Conservation (phyloP, 2,797 vertebrate genomes). For the Spatula clypeata region DNA sequence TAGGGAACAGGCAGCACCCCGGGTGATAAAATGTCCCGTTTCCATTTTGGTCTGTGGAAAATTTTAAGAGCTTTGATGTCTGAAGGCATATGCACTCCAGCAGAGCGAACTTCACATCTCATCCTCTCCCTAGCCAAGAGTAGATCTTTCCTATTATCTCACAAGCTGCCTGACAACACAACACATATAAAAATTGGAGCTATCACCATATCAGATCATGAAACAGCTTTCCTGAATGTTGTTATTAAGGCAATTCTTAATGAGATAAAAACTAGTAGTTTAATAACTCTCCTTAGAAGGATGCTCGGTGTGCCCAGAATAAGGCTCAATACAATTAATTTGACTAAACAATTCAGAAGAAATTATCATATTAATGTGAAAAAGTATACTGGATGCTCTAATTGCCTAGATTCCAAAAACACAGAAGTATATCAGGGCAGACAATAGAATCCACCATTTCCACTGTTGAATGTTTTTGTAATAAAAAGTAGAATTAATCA, state of each 20-base stretch:
- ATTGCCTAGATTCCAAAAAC: constrained; percentile 27
- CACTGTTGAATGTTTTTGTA: background rate
- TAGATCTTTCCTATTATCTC: constrained; percentile 48
- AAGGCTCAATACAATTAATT: constrained; percentile 38
- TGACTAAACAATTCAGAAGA: constrained; percentile 39
- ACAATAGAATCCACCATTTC: constrained; percentile 19
- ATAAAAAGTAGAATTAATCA: constrained; percentile 19
- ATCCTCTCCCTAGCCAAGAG: constrained; percentile 32
- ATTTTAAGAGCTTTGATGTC: constrained; percentile 64
- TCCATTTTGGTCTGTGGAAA: constrained; percentile 54
- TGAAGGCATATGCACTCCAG: constrained; percentile 65
- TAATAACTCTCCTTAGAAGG: constrained; percentile 20
- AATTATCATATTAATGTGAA: constrained; percentile 44
- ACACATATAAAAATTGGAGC: background rate
- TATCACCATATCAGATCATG: background rate
- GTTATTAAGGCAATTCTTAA: constrained; percentile 11
- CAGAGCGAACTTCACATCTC: constrained; percentile 67
- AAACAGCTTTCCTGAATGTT: constrained; percentile 6
- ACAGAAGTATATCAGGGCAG: background rate
- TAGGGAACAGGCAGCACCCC: constrained; percentile 62
- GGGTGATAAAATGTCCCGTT: constrained; percentile 69
- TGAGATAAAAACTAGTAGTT: constrained; percentile 11
- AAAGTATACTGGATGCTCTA: constrained; percentile 48
- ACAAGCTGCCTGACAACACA: constrained; percentile 44
- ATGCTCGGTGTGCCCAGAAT: background rate